phyloP scores from a whole-genome alignment of 1,140 invertebrate genomes.

The Littorina saxatilis region DNA sequence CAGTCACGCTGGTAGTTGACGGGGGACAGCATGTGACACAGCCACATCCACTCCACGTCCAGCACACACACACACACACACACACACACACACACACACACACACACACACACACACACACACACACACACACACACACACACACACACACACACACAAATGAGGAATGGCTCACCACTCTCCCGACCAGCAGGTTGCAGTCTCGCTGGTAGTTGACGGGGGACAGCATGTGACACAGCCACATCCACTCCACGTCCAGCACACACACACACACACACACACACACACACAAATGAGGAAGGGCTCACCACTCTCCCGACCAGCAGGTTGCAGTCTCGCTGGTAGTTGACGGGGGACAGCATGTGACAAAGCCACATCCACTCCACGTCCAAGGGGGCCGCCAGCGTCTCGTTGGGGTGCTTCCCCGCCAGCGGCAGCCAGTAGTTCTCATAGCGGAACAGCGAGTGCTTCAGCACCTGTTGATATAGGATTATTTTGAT shows the following conservation, averaged over 20 bases:
- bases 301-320: slow-evolving; percentile 19
- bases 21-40: slow-evolving; percentile 75
- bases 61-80: slow-evolving; percentile 9
- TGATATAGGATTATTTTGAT: too few species aligned
- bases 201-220: slow-evolving; percentile 71
- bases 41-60: not conserved
- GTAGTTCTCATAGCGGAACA: slow-evolving; percentile 76
- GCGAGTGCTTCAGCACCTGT: slow-evolving; percentile 58
- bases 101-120: too few species aligned
- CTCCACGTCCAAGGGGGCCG: slow-evolving; percentile 77
- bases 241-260: not conserved
- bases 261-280: slow-evolving; percentile 10
- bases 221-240: slow-evolving; percentile 72
- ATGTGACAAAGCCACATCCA: slow-evolving; percentile 79
- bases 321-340: slow-evolving; percentile 29
- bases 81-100: too few species aligned
- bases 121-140: too few species aligned
- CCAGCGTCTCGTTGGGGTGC: slow-evolving; percentile 58
- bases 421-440: slow-evolving; percentile 76
- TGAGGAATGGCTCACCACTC: slow-evolving; percentile 16
- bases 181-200: slow-evolving; percentile 21
- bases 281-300: not conserved
- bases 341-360: slow-evolving; percentile 75
- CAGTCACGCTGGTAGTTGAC: slow-evolving; percentile 64
- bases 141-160: slow-evolving; percentile 6